phyloP scores from a whole-genome alignment of 2,797 vertebrate genomes.

The Eidolon dupreanum region DNA sequence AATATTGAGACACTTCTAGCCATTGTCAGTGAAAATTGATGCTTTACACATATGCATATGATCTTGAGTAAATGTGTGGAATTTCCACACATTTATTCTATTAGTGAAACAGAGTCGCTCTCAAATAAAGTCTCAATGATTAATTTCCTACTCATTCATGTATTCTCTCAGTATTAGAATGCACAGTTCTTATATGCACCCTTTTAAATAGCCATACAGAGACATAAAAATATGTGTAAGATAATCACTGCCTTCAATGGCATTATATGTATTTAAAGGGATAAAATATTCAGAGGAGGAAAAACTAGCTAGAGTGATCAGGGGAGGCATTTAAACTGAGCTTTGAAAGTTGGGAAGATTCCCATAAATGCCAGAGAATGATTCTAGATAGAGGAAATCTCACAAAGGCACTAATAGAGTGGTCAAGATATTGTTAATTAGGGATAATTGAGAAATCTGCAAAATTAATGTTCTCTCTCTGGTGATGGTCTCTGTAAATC shows the following conservation, averaged over 20 bases:
- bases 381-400: conserved; percentile 17
- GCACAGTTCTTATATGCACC: neutral
- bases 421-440: conserved; percentile 32
- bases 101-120: neutral
- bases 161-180: neutral
- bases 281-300: conserved; percentile 17
- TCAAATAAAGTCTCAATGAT: conserved; percentile 6
- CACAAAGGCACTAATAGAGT: neutral
- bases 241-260: neutral
- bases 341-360: conserved; percentile 12
- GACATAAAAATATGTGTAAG: conserved; percentile 8
- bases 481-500: conserved; percentile 46
- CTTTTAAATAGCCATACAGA: neutral
- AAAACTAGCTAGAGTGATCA: neutral
- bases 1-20: neutral
- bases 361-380: neutral
- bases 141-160: neutral
- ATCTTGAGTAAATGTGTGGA: neutral
- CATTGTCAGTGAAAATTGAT: neutral
- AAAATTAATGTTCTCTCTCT: conserved; percentile 35
- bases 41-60: neutral
- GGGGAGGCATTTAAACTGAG: conserved; percentile 13
- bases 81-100: neutral
- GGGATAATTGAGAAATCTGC: conserved; percentile 8
- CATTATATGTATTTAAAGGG: neutral